Conservation (phyloP, 2,797 vertebrate genomes). For the Typhlichthys eigenmanni region DNA sequence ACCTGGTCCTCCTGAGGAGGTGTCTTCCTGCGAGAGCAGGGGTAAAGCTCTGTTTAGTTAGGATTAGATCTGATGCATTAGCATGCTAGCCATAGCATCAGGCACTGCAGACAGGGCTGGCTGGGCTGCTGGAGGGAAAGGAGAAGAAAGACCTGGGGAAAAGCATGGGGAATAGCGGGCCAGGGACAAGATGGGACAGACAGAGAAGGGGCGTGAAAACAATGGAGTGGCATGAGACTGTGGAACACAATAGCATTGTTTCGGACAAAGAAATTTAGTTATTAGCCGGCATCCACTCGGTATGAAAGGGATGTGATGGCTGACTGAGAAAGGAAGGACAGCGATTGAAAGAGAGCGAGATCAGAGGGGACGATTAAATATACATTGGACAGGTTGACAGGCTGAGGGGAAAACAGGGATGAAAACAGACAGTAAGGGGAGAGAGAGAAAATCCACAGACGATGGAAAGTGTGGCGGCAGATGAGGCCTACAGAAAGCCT, state of each 20-base stretch:
- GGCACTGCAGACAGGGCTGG: conserved; percentile 27
- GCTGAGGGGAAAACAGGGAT: too few relatives aligned
- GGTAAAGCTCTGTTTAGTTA: conserved; percentile 54
- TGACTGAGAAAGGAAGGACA: too few relatives aligned
- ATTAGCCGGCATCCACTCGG: too few relatives aligned
- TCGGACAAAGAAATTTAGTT: too few relatives aligned
- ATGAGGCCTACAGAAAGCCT: too few relatives aligned
- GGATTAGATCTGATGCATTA: conserved; percentile 68
- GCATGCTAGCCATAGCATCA: conserved; percentile 55
- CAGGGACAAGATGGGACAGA: not conserved
- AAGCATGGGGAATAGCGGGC: not conserved
- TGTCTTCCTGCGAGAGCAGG: conserved; percentile 46
- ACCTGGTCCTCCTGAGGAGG: conserved; percentile 34
- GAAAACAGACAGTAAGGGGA: too few relatives aligned
- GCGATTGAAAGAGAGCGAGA: too few relatives aligned
- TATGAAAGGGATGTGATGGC: too few relatives aligned
- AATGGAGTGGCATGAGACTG: conserved; percentile 1
- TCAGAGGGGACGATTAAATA: too few relatives aligned
- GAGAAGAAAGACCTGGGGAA: conserved; percentile 30
- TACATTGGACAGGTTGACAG: too few relatives aligned
- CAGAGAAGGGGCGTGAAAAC: not conserved
- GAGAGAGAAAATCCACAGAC: too few relatives aligned
- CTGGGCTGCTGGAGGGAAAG: conserved; percentile 31
- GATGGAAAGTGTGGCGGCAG: too few relatives aligned
- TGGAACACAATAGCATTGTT: conserved; percentile 3